Conservation (phyloP, 2,888 invertebrate genomes). For the Clunio marinus region DNA sequence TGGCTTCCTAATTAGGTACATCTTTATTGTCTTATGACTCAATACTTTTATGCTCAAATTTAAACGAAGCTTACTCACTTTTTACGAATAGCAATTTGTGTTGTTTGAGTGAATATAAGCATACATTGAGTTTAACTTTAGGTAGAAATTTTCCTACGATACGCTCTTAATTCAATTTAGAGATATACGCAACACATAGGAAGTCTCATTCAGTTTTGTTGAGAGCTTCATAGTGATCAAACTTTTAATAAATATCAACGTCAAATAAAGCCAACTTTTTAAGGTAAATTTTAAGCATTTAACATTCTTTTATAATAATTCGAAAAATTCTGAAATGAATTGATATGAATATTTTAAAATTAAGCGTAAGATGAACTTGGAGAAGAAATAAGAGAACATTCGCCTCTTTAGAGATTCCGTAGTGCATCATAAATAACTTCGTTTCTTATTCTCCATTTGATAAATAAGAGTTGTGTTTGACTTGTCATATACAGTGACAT, state of each 20-base stretch:
- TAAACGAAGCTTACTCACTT: too few species aligned
- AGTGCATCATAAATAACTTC: slow-evolving; percentile 11
- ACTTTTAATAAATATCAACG: too few species aligned
- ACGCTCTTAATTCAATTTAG: too few species aligned
- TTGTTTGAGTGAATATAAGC: too few species aligned
- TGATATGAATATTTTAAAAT: not conserved
- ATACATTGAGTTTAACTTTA: too few species aligned
- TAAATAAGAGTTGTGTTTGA: not conserved
- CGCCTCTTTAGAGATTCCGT: not conserved
- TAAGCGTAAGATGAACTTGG: not conserved
- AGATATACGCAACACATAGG: not conserved
- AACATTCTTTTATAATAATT: not conserved
- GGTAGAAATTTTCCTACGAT: too few species aligned
- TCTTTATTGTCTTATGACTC: too few species aligned
- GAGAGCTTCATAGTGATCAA: not conserved
- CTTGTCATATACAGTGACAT: slow-evolving; percentile 22
- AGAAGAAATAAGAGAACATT: not conserved
- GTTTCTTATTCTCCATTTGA: not conserved
- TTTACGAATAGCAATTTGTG: too few species aligned
- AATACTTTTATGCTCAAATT: too few species aligned
- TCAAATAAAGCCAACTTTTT: not conserved
- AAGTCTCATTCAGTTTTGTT: not conserved
- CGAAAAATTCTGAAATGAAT: not conserved
- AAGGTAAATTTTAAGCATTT: not conserved
- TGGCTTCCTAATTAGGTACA: too few species aligned